Base-by-base conservation (phyloP, 2,113 vertebrate genomes). In the Chamaea fasciata region DNA sequence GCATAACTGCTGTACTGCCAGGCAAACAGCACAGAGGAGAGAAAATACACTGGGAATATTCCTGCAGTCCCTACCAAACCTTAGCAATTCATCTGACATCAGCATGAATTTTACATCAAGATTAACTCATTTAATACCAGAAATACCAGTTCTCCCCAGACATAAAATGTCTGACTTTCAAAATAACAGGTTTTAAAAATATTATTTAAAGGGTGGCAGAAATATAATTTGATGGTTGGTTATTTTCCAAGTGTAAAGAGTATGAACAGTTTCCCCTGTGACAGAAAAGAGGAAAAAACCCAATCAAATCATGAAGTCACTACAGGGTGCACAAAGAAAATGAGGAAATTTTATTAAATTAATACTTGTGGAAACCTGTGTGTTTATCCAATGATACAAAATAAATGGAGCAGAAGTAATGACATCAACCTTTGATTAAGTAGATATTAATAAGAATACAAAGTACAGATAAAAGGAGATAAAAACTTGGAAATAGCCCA, bases 381-480 rank as follows among this genome's bases (percentile, higher is more conserved):
- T 55, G 50, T 70, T 88, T 86, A 53, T 86, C 60, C 79, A 92
- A 42, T 70, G n/a, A 39, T 65, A 89, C 37, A 33, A 96, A 97
- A 97, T 82, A 95, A 97, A 96, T 92, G 24, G 57, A 96, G 83
- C 55, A 96, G 88, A 95, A 96, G 63, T 57, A 92, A 42, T 5
- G 2, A 83, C 56, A 96, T 95, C 92, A 96, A 92, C 74, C 85
- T 91, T 89, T 96, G 62, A 88, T 94, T 94, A 94, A 93, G 65
- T 91, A 94, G 42, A 24, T 31, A 87, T 94, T 92, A 92, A 83
- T 17, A 87, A 57, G 76, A 91, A 92, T 24, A 31, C 28, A 87
- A 90, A 85, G 31, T 57, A 94, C 86, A 97, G 96, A 97, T 89
- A 96, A 97, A 94, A 94, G 39, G 26, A 94, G 39, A 71, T 67